Base-by-base conservation (phyloP, 64 coral and sea anemone genomes). In the Stylophora pistillata region DNA sequence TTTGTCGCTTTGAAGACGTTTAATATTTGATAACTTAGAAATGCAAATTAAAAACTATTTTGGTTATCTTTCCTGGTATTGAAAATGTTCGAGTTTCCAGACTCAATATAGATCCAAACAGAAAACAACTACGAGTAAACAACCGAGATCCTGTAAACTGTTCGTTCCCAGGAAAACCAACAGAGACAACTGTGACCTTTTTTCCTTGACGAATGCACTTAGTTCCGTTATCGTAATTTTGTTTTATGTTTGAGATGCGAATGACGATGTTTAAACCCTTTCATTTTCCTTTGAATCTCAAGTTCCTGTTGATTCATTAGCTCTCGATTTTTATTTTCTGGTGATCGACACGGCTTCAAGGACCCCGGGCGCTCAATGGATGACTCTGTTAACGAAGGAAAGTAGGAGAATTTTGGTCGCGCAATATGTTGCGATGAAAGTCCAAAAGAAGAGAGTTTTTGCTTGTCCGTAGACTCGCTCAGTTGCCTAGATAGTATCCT, bases 251-350 rank as follows among this genome's bases (percentile, higher is more conserved):
- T 47, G 37, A n/a, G 34, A 70, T 66, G 80, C 4, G 80, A 84
- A 70, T 84, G 80, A 13, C 80, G 80, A 52, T 84, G 41, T 68
- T 84, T 84, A 70, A 84, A 84, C 53, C 27, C 30, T n/a, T 33
- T 84, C 80, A 84, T 64, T 84, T 82, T 84, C 69, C 61, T 54
- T 53, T 53, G 58, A 63, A 69, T 84, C 28, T 23, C 52, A 32
- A 4, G 13, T 84, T 84, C 80, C 33, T 84, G 31, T 15, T 41
- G 31, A 69, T 53, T 69, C 37, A 84, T 28, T 84, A 47, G 37
- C 37, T 62, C 69, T 12, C 69, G 32, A 13, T 21, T 15, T 23
- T 13, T 64, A 13, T 53, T 25, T 27, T 70, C 80, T 34, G 66
- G 32, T 20, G 41, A n/a, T 34, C 62, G 52, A 25, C 26, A 37